phyloP scores from a whole-genome alignment of 1,140 invertebrate genomes.

The Tribolium madens region DNA sequence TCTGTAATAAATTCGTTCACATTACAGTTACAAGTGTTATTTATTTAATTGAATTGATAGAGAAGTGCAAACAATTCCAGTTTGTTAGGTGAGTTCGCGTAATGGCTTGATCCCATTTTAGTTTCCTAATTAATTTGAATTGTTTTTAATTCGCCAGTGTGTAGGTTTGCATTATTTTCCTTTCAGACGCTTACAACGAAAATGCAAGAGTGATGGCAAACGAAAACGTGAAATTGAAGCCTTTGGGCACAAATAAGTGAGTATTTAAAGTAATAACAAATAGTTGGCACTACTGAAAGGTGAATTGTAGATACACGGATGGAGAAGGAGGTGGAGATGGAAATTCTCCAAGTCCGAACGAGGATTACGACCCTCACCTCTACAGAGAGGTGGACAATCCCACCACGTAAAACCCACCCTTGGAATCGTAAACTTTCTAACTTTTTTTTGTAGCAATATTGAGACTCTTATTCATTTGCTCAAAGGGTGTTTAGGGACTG shows the following conservation, averaged over 20 bases:
- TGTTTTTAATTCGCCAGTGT: slow-evolving; percentile 5
- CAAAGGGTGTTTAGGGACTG: slow-evolving; percentile 80
- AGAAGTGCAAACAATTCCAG: neutral
- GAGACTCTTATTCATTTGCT: slow-evolving; percentile 76
- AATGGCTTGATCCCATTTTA: neutral
- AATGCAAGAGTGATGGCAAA: slow-evolving; percentile 50
- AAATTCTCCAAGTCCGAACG: slow-evolving; percentile 39
- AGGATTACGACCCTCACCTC: slow-evolving; percentile 66
- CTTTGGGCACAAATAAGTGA: slow-evolving; percentile 54
- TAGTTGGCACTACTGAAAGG: slow-evolving; percentile 13
- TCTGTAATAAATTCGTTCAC: slow-evolving; percentile 2
- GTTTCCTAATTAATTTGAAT: slow-evolving; percentile 7
- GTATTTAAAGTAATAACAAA: slow-evolving; percentile 31
- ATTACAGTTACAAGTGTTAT: slow-evolving; percentile 13
- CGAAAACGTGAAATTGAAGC: slow-evolving; percentile 56
- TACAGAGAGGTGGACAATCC: slow-evolving; percentile 64
- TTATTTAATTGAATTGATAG: neutral
- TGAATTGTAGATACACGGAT: slow-evolving; percentile 48
- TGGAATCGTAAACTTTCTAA: neutral
- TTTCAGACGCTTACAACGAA: neutral
- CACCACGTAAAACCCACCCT: slow-evolving; percentile 61
- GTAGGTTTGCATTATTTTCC: neutral
- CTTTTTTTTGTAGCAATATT: slow-evolving; percentile 68
- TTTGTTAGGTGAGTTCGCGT: neutral
- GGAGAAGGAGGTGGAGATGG: slow-evolving; percentile 49